A percentile compares a stretch with the other conserved stretches of the same genome.
Evolutionary conservation across 2,888 invertebrate genomes (phyloP).

Genomic region (Stomorhina lunata): DNA sequence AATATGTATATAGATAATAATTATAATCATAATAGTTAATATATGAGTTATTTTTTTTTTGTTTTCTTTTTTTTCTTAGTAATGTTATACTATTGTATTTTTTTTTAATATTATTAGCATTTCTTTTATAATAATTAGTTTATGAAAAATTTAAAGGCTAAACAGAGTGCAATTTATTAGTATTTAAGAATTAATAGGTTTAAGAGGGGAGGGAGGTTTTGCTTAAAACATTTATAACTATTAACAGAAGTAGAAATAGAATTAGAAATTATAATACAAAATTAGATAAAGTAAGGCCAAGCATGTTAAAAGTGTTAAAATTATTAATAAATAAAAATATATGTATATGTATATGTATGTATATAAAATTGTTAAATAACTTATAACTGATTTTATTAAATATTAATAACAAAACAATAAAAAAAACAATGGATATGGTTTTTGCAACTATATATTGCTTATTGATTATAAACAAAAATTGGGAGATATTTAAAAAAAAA

Average conservation of each 20-base stretch:
- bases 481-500: slow-evolving; percentile 7
- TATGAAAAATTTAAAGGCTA: slow-evolving; percentile 57
- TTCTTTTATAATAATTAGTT: slow-evolving; percentile 49
- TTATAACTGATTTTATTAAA: slow-evolving; percentile 38
- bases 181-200: slow-evolving; percentile 11
- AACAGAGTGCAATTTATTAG: slow-evolving; percentile 49
- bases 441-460: slow-evolving; percentile 37
- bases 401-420: slow-evolving; percentile 58
- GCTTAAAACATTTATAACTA: slow-evolving; percentile 43
- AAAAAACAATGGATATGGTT: slow-evolving; percentile 47
- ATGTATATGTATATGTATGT: slow-evolving; percentile 13
- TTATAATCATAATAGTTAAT: slow-evolving; percentile 61
- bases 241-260: slow-evolving; percentile 49
- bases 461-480: background rate
- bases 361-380: slow-evolving; percentile 38
- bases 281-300: slow-evolving; percentile 34
- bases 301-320: slow-evolving; percentile 7
- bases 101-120: slow-evolving; percentile 38
- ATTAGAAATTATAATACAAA: slow-evolving; percentile 55
- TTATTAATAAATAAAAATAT: slow-evolving; percentile 48
- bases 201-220: background rate
- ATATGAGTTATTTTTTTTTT: slow-evolving; percentile 60
- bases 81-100: slow-evolving; percentile 59
- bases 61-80: slow-evolving; percentile 45
- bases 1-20: slow-evolving; percentile 54